Percentiles rank a stretch among this genome's conserved stretches.
These are phyloP conservation scores for Eulemur albifrons DNA, from an alignment of 2,797 vertebrate genomes.

Conservation along the genomic window DNA sequence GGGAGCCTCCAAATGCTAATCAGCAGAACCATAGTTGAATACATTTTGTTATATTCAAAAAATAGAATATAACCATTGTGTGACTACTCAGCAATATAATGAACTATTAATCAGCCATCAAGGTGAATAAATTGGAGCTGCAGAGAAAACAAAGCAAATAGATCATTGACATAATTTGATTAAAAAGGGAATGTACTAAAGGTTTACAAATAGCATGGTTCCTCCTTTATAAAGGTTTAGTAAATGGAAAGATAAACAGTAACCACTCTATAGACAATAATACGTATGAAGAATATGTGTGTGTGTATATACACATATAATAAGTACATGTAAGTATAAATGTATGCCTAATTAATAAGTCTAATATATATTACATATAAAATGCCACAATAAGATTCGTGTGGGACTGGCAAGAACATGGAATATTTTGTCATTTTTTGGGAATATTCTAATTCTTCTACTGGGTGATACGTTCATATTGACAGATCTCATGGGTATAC, in stretches of 20 bases:
- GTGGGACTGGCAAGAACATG: background rate
- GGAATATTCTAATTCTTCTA: background rate
- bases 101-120: background rate
- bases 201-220: background rate
- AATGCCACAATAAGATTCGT: background rate
- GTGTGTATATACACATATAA: too few relatives aligned
- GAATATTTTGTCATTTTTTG: background rate
- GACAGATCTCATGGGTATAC: background rate
- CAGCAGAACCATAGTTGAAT: background rate
- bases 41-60: background rate
- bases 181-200: background rate
- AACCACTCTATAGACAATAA: background rate
- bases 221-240: background rate
- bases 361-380: background rate
- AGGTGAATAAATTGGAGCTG: background rate
- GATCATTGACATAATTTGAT: background rate
- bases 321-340: too few relatives aligned
- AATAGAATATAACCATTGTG: background rate
- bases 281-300: too few relatives aligned
- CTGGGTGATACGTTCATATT: background rate
- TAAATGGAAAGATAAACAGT: background rate
- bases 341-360: background rate
- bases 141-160: background rate
- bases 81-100: background rate
- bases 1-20: background rate